Evolutionary conservation across 2,797 vertebrate species (phyloP).

Genomic region (Galago senegalensis): DNA sequence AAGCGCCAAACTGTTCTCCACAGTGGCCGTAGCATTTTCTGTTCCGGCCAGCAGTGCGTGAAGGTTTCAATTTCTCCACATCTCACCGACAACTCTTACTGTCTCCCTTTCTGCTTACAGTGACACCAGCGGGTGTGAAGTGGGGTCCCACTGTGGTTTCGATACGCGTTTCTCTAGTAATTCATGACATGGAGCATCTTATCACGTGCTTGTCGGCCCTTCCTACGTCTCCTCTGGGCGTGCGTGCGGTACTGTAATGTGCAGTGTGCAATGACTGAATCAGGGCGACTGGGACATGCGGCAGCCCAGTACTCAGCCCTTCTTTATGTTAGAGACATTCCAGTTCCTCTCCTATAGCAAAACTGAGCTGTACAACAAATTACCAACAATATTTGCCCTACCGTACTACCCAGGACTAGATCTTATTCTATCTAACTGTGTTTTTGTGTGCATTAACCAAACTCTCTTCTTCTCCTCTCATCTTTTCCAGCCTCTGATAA

Average conservation of each 20-base stretch:
- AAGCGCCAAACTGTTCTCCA: neutral
- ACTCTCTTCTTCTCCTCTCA: neutral
- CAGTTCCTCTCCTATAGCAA: neutral
- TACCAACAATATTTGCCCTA: neutral
- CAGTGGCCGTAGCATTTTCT: neutral
- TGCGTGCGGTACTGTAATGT: neutral
- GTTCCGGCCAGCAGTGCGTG: neutral
- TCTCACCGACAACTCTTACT: neutral
- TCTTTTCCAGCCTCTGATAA: neutral
- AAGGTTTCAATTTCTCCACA: neutral
- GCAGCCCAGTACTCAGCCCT: neutral
- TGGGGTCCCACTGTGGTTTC: neutral
- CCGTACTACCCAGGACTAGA: neutral
- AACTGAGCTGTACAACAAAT: neutral
- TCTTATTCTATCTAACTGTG: neutral
- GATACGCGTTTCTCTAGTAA: neutral
- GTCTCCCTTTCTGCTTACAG: neutral
- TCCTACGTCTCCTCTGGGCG: neutral
- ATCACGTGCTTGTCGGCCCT: neutral
- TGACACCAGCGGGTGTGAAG: neutral
- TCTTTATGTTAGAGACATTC: neutral
- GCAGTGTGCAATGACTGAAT: neutral
- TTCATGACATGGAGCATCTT: neutral
- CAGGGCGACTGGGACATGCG: neutral
- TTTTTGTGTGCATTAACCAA: neutral